Percentiles rank a stretch among this genome's conserved stretches.
Conservation (phyloP, 2,797 vertebrate species). For the Halcyon chelicuti region DNA sequence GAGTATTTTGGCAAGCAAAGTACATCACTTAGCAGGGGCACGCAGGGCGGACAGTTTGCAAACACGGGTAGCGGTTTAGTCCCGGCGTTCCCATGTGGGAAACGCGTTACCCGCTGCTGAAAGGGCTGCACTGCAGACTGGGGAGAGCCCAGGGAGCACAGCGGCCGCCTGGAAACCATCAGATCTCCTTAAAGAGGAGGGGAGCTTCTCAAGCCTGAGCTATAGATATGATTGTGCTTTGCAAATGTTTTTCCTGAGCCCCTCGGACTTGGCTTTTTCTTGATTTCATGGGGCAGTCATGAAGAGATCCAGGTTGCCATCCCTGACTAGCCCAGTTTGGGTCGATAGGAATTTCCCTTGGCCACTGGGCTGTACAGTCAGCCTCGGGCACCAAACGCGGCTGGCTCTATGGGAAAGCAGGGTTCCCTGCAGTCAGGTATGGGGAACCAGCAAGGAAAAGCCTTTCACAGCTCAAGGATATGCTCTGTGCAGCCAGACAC, state of each 20-base stretch:
- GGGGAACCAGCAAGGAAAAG: neutral
- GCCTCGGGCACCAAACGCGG: neutral
- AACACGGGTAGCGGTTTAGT: slow-evolving; percentile 2
- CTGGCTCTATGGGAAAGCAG: neutral
- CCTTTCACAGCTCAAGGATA: neutral
- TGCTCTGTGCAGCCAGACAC: neutral
- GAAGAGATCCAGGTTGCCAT: neutral
- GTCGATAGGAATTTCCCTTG: neutral
- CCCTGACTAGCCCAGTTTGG: neutral
- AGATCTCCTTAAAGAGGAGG: neutral
- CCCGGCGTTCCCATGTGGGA: neutral
- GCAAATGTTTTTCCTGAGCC: neutral
- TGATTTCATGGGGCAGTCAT: neutral
- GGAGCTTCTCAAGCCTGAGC: neutral
- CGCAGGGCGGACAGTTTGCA: neutral
- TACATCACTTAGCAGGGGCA: slow-evolving; percentile 12
- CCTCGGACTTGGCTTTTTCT: neutral
- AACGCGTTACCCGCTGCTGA: neutral
- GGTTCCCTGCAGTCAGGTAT: neutral
- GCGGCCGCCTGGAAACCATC: neutral
- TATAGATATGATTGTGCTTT: accelerated
- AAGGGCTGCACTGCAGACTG: neutral
- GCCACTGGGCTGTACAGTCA: neutral
- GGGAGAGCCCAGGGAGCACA: neutral
- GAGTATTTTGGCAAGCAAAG: neutral